Evolutionary conservation across 2,888 invertebrate species (phyloP), one percentile per base, ranked within the genome.

Genomic region (Eilema griseolum): DNA sequence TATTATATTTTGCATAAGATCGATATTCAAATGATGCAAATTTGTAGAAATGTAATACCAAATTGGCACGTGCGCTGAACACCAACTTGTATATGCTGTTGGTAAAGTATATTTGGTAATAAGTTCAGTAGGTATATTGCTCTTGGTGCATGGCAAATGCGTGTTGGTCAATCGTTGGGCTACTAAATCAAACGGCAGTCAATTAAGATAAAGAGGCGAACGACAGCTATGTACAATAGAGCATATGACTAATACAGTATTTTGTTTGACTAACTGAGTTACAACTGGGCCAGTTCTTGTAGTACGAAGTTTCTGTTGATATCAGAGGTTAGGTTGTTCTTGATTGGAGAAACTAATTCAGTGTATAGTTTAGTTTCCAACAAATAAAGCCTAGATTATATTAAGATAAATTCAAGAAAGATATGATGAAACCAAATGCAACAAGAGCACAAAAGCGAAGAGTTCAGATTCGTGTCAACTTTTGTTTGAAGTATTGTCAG

Each of bases 181-280:
- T 86, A 93, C 90, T 94, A 94, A 94, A 94, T 95, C 94, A 94
- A 94, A 94, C 90, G 88, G 90, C 87, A 92, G 93, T 94, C 94
- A 95, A 95, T 95, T 95, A 95, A 95, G 95, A 94, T 94, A 94
- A 93, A 93, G 92, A 91, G 86, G 86, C 86, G 87, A 88, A 88
- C 88, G 93, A 93, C 94, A 92, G 93, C 90, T 86, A 84, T 85
- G 88, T 89, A 94, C 94, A 94, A 94, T 94, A 88, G 90, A 86
- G 82, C 86, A 89, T 90, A 90, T 94, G 94, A 94, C 94, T 93
- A 94, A 93, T 91, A 88, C 90, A 85, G 79, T 90, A 89, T 92
- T 93, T 93, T 92, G 94, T 93, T 92, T 90, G 85, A 88, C 88
- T 93, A 92, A 93, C 91, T 89, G 89, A 91, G 89, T 90, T 91